These are phyloP conservation scores for Aethes cnicana DNA, from an alignment of 2,888 invertebrate species.

Conservation along the genomic window DNA sequence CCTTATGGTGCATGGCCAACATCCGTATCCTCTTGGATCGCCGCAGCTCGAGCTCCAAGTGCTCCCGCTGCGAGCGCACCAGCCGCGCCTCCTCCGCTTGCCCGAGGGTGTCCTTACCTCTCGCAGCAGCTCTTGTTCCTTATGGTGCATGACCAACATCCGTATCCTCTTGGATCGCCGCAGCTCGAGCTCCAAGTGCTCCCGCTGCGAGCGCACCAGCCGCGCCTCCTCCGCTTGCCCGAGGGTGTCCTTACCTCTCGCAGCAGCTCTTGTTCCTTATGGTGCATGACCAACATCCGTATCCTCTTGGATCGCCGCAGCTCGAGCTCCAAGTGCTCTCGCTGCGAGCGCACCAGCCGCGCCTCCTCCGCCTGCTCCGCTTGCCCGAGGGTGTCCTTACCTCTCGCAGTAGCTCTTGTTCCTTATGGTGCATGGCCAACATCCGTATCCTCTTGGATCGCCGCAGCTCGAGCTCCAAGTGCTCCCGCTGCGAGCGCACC, in stretches of 20 bases:
- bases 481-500: conserved; percentile 93
- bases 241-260: conserved; percentile 94
- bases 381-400: too few relatives aligned
- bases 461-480: conserved; percentile 94
- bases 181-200: conserved; percentile 95
- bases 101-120: conserved; percentile 95
- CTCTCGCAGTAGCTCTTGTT: too few relatives aligned
- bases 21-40: conserved; percentile 96
- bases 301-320: too few relatives aligned
- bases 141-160: conserved; percentile 91
- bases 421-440: too few relatives aligned
- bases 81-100: conserved; percentile 94
- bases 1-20: conserved; percentile 92
- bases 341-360: conserved; percentile 92
- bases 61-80: conserved; percentile 93
- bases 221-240: conserved; percentile 95
- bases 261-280: conserved; percentile 94
- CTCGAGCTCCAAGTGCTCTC: conserved; percentile 95
- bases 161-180: conserved; percentile 95
- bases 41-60: conserved; percentile 94
- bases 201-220: conserved; percentile 92
- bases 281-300: too few relatives aligned
- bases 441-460: conserved; percentile 96
- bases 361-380: conserved; percentile 96
- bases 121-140: conserved; percentile 94